A percentile compares a stretch with the other conserved stretches of the same genome.
These are phyloP conservation scores for Drosophila setifemur DNA, from an alignment of 1,140 invertebrate genomes.

Conservation along the genomic window DNA sequence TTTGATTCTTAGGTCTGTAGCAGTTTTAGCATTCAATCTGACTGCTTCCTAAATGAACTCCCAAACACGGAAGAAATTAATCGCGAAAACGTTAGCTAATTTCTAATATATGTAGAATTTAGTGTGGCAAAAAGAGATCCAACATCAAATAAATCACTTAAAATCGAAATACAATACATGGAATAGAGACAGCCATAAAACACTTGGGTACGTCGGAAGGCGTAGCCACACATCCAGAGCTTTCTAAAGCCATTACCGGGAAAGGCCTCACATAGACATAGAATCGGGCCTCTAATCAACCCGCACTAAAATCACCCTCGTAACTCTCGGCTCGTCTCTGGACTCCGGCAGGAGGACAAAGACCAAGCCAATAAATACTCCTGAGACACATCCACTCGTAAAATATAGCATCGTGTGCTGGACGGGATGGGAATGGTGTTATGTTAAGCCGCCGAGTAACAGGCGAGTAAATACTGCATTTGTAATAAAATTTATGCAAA, in stretches of 20 bases:
- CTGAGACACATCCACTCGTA: conserved; percentile 8
- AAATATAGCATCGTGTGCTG: conserved; percentile 35
- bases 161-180: too few species aligned
- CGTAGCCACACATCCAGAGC: background rate
- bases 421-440: conserved; percentile 3
- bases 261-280: background rate
- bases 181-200: too few species aligned
- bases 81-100: too few species aligned
- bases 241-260: conserved; percentile 18
- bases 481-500: conserved; percentile 56
- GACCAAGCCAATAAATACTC: conserved; percentile 21
- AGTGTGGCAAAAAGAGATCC: too few species aligned
- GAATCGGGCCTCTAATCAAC: background rate
- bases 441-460: conserved; percentile 36
- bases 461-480: conserved; percentile 39
- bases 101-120: too few species aligned
- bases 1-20: too few species aligned
- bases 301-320: background rate
- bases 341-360: conserved; percentile 2
- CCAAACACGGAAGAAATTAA: too few species aligned
- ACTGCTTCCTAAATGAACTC: too few species aligned
- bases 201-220: background rate
- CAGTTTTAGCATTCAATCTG: too few species aligned
- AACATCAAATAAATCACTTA: too few species aligned
- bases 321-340: conserved; percentile 8